These are phyloP conservation scores for Myotis brandtii DNA, from an alignment of 2,113 vertebrate genomes.

Conservation along the genomic window DNA sequence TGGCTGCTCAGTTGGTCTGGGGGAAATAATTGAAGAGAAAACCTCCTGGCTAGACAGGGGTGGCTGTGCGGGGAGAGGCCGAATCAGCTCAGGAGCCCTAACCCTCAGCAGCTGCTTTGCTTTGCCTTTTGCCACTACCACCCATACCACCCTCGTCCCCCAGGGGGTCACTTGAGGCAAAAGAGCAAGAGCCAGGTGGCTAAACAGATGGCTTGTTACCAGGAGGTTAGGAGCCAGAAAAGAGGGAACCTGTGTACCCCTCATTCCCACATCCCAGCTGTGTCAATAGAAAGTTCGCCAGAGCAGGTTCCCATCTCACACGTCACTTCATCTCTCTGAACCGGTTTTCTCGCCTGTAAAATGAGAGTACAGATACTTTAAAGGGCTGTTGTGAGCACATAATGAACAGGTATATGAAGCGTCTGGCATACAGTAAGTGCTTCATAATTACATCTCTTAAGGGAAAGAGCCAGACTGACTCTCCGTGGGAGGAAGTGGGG, in stretches of 20 bases:
- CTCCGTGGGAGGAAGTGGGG: not conserved
- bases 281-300: not conserved
- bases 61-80: not conserved
- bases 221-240: not conserved
- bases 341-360: conserved; percentile 18
- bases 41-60: not conserved
- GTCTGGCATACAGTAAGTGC: not conserved
- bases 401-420: not conserved
- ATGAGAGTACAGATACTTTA: not conserved
- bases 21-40: not conserved
- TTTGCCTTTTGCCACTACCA: not conserved
- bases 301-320: not conserved
- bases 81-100: not conserved
- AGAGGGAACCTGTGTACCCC: not conserved
- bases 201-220: not conserved
- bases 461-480: not conserved
- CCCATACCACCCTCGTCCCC: not conserved
- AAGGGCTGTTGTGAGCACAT: not conserved
- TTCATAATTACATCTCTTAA: not conserved
- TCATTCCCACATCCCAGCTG: not conserved
- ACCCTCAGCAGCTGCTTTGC: not conserved
- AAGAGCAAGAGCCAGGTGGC: not conserved
- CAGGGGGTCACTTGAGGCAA: not conserved
- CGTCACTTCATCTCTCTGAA: not conserved
- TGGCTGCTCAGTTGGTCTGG: not conserved